Evolutionary conservation across 2,888 invertebrate species (phyloP), one percentile per base, ranked within the genome.

Genomic region (Agriotes lineatus): DNA sequence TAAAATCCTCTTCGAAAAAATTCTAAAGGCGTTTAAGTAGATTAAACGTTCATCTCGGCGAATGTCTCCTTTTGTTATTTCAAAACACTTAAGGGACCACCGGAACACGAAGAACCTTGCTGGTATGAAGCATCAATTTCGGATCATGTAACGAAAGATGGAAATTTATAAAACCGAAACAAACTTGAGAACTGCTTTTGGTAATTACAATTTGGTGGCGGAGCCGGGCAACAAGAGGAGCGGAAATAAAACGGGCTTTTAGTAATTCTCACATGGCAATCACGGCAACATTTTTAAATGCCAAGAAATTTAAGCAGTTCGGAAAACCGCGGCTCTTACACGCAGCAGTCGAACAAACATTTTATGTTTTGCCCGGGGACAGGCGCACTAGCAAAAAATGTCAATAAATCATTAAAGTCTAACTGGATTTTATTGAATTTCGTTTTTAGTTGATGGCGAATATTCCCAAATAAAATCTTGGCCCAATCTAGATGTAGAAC

Each of bases 391-490:
- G 2, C 10, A 48, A 25, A 20, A 9, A 48, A 48, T 22, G 22
- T 25, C 25, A 48, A 48, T 22, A 48, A 48, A 7, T 22, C n/a
- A 12, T 3, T 20, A 48, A 45, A 19, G 7, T 45, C 20, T 42
- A 45, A 45, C 20, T 10, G 20, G 10, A 10, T 45, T 45, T 45
- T 19, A 45, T 45, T 45, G 45, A 45, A 19, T 20, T 10, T 45
- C n/a, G 18, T 45, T 45, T 45, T 45, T 19, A 19, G 7, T 45
- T 14, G 10, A 7, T n/a, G 19, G 20, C 9, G 20, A n/a, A 12
- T 12, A 48, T 48, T 22, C 16, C n/a, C 2, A 22, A 48, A 48
- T 48, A 20, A 48, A 20, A 48, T 48, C 48, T 52, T 52, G 30
- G n/a, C 7, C 30, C 20, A 45, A 45, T 22, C 20, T 45, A 4